phyloP scores from a whole-genome alignment of 2,113 vertebrate genomes.

The Cephalopterus ornatus region DNA sequence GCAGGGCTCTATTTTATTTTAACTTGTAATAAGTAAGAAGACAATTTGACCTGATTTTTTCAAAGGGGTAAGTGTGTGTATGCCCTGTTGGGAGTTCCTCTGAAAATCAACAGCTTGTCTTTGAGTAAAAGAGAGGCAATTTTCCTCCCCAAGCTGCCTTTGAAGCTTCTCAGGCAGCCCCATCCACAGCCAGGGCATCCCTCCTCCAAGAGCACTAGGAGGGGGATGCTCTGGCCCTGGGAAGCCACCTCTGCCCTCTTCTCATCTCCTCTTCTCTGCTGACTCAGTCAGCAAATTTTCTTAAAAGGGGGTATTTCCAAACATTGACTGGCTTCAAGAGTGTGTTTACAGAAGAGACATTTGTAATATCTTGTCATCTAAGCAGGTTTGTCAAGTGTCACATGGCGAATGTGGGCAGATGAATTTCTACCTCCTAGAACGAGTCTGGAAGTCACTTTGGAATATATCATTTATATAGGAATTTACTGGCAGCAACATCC shows the following conservation, averaged over 20 bases:
- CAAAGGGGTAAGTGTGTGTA: neutral
- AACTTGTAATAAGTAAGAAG: neutral
- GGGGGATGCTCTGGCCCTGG: neutral
- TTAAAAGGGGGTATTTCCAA: neutral
- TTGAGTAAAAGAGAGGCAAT: neutral
- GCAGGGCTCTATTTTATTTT: neutral
- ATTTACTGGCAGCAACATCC: neutral
- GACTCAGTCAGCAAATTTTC: neutral
- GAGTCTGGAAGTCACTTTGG: neutral
- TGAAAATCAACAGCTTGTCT: constrained; percentile 1
- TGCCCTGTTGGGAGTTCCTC: neutral
- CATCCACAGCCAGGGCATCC: neutral
- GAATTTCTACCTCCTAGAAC: neutral
- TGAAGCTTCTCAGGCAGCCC: neutral
- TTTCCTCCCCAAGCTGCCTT: neutral
- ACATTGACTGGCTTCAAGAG: neutral
- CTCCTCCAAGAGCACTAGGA: rapidly evolving
- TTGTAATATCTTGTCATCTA: neutral
- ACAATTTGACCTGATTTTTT: constrained; percentile 44
- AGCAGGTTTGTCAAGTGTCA: neutral
- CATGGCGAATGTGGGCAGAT: neutral
- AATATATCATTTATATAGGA: neutral
- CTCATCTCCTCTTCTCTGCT: neutral
- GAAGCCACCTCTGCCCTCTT: neutral
- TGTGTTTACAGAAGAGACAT: neutral